Base-by-base conservation (phyloP, 2,797 vertebrate genomes). In the Huso huso region DNA sequence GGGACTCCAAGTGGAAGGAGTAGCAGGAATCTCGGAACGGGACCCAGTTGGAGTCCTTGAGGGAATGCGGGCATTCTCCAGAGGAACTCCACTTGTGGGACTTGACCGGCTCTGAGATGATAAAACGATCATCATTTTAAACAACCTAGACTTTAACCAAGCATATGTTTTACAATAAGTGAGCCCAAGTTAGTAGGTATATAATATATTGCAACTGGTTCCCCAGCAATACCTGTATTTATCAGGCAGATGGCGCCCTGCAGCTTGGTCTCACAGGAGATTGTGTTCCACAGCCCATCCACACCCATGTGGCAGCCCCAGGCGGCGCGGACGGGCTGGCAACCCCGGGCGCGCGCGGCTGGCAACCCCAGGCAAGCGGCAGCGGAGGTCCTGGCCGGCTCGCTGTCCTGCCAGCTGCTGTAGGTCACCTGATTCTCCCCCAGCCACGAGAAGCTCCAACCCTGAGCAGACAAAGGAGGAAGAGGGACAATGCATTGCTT, bases 11-110 rank as follows among this genome's bases (percentile, higher is more conserved):
- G 83, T 97, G 93, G 83, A 98, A 99, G 23, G 95, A 89, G 65
- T 99, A 99, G 72, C 96, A 99, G 74, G 94, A 81, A 76, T 97
- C 91, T 71, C 94, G 89, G 82, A 97, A 98, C 10, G 95, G 87
- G 69, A 98, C 86, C 96, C 96, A 99, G 0, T 91, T 80, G 0
- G 94, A 97, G 67, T 93, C 86, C 0, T 88, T 89, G 72, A 96
- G 61, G 0, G 88, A 80, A 66, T 87, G 90, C 6, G 95, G 94
- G 71, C 96, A 99, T 66, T 87, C 86, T 61, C 95, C 95, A 0
- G 85, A 86, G 76, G 90, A 92, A 64, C 72, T 84, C 88, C 90
- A 92, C 71, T 87, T 91, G 74, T 93, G 91, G 0, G 12, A 68
- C 66, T 78, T 66, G 0, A 73, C 68, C 53, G 76, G 75, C 48